phyloP scores from a whole-genome alignment of 2,888 invertebrate genomes.

The Spodoptera littoralis region DNA sequence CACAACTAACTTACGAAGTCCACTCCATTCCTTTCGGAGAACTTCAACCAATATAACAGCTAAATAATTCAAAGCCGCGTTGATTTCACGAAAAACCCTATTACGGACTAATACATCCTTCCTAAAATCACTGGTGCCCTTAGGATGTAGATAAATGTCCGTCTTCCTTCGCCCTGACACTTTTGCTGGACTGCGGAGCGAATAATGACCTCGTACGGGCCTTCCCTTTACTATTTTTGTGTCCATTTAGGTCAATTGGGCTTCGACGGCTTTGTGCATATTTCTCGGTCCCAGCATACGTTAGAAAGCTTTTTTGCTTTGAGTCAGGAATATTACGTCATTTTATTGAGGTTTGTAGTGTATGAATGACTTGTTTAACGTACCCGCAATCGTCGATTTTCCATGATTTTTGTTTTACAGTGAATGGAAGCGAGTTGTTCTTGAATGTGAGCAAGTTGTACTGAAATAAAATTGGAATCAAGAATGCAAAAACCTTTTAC shows the following conservation, averaged over 20 bases:
- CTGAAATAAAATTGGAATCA: too few relatives aligned
- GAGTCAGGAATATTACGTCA: constrained; percentile 61
- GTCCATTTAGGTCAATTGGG: constrained; percentile 87
- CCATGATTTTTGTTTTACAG: neutral
- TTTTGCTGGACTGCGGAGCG: constrained; percentile 81
- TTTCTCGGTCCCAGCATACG: constrained; percentile 71
- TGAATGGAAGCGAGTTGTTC: neutral
- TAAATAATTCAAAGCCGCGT: constrained; percentile 78
- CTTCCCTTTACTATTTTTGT: constrained; percentile 84
- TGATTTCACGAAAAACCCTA: constrained; percentile 79
- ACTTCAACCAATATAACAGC: constrained; percentile 66
- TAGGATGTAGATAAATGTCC: constrained; percentile 86
- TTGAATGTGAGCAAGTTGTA: neutral
- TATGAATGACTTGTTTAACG: constrained; percentile 37
- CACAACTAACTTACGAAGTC: constrained; percentile 50
- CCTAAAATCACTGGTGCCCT: constrained; percentile 83
- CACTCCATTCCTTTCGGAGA: constrained; percentile 56
- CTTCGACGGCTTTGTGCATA: constrained; percentile 82
- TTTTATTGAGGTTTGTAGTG: constrained; percentile 52
- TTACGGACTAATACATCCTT: constrained; percentile 78
- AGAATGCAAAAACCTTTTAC: too few relatives aligned
- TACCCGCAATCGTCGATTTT: constrained; percentile 5
- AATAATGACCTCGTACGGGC: constrained; percentile 81
- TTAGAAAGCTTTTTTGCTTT: constrained; percentile 83
- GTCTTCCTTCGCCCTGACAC: constrained; percentile 82